Evolutionary conservation across 1,140 invertebrate species (phyloP).

Genomic region (Ceratosolen solmsi): DNA sequence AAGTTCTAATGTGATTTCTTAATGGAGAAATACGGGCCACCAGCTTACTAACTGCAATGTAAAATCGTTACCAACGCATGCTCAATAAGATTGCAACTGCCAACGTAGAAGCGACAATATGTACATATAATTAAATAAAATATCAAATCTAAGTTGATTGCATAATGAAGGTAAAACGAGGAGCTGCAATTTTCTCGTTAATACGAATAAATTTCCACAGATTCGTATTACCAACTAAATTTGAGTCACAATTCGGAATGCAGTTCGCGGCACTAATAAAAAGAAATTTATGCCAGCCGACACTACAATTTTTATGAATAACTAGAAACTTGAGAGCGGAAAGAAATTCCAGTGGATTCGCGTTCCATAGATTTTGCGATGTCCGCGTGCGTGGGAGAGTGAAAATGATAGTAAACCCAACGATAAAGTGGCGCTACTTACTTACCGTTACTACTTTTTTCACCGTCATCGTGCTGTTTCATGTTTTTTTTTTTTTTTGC

Average conservation of each 20-base stretch:
- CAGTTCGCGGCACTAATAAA: neutral
- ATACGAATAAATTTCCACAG: neutral
- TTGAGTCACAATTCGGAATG: too few species aligned
- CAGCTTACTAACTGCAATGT: too few species aligned
- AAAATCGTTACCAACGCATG: too few species aligned
- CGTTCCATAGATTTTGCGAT: too few species aligned
- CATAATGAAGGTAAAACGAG: neutral
- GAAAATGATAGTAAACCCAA: neutral
- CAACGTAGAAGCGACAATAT: too few species aligned
- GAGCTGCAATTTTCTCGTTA: too few species aligned
- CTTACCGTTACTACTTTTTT: too few species aligned
- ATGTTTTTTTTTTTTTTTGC: too few species aligned
- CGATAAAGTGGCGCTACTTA: neutral
- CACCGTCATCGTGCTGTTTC: too few species aligned
- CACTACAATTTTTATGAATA: neutral
- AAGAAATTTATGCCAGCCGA: neutral
- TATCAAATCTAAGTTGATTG: neutral
- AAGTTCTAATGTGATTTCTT: too few species aligned
- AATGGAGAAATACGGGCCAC: too few species aligned
- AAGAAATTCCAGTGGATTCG: neutral
- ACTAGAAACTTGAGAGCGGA: constrained; percentile 7
- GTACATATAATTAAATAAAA: too few species aligned
- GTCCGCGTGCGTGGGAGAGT: neutral
- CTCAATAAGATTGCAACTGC: neutral
- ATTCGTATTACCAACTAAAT: neutral